Evolutionary conservation across 2,113 vertebrate genomes (phyloP).

Genomic region (Macquaria ambigua): DNA sequence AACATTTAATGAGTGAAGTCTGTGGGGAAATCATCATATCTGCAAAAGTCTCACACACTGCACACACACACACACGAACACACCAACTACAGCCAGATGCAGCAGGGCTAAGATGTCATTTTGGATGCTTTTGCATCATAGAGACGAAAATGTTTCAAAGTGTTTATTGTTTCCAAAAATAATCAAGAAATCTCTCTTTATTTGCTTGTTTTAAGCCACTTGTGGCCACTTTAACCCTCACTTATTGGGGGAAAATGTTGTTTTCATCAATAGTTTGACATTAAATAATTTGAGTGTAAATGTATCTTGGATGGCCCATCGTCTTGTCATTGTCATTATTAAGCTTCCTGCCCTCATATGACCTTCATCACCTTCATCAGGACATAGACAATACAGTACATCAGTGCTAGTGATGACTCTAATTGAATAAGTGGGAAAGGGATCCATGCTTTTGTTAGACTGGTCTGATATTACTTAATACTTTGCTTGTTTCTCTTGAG

Average conservation of each 20-base stretch:
- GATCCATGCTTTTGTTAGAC: not conserved
- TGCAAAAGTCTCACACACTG: not conserved
- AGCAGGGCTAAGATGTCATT: not conserved
- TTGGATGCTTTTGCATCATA: not conserved
- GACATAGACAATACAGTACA: not conserved
- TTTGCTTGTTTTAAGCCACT: not conserved
- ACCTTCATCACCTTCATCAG: not conserved
- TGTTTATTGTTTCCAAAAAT: not conserved
- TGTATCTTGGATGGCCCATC: not conserved
- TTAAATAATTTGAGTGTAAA: not conserved
- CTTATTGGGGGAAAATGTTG: not conserved
- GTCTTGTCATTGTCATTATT: not conserved
- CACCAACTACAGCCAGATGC: not conserved
- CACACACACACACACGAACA: not conserved
- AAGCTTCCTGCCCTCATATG: no score
- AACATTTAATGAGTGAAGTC: constrained; percentile 57
- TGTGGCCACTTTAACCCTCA: not conserved
- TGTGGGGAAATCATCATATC: constrained; percentile 65
- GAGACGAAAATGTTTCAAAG: not conserved
- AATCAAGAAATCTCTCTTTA: not conserved
- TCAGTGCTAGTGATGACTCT: not conserved
- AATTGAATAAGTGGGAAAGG: not conserved
- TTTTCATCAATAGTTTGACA: not conserved
- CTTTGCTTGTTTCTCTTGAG: not conserved
- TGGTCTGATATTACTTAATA: not conserved